Evolutionary conservation across 1,140 invertebrate genomes (phyloP).

Genomic region (Neotoxoptera formosana): DNA sequence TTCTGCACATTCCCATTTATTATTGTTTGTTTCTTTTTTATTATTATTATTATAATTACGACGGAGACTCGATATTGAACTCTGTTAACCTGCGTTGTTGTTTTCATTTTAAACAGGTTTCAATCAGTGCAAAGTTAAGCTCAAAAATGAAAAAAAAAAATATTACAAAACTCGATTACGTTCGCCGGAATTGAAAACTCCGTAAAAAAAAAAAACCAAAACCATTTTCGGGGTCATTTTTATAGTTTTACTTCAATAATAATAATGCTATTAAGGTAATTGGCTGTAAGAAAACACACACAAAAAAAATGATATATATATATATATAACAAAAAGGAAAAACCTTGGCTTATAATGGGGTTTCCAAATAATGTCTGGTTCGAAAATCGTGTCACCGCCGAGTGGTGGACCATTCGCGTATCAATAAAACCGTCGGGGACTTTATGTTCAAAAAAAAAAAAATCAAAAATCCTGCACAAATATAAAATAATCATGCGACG

Average conservation of each 20-base stretch:
- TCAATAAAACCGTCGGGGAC: not conserved
- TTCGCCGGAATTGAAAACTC: not conserved
- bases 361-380: conserved; percentile 3
- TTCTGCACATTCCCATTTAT: conserved; percentile 58
- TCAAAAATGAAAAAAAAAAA: conserved; percentile 34
- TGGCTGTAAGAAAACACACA: conserved; percentile 41
- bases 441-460: not conserved
- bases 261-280: conserved; percentile 16
- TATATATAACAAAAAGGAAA: not conserved
- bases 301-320: too few species aligned
- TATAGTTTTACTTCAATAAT: conserved; percentile 22
- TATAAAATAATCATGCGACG: conserved; percentile 18
- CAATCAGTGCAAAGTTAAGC: conserved; percentile 15
- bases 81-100: not conserved
- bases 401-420: not conserved
- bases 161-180: not conserved
- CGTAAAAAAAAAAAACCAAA: not conserved
- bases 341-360: not conserved
- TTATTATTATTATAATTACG: not conserved
- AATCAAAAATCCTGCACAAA: conserved; percentile 17
- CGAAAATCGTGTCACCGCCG: conserved; percentile 11
- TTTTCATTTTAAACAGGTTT: conserved; percentile 1
- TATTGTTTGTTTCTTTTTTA: not conserved
- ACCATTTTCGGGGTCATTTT: conserved; percentile 4
- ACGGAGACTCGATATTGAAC: conserved; percentile 28